These are phyloP conservation scores for Neoscelio sp. DNA, from an alignment of 2,888 invertebrate species.

Conservation along the genomic window DNA sequence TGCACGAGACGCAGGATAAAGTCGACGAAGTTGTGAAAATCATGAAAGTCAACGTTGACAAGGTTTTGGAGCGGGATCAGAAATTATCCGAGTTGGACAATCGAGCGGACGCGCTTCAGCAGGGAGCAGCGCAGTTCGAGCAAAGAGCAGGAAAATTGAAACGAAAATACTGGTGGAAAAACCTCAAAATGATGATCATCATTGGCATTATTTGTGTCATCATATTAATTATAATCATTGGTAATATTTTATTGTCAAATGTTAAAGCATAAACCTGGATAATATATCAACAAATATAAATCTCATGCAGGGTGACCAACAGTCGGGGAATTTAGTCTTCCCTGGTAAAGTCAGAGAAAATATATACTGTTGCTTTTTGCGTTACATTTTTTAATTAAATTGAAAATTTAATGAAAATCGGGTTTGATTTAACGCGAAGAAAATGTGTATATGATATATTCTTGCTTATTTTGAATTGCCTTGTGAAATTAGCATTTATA, in stretches of 20 bases:
- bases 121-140: constrained; percentile 98
- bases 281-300: constrained; percentile 16
- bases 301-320: constrained; percentile 51
- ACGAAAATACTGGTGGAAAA: constrained; percentile 99
- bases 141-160: constrained; percentile 98
- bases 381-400: too few species aligned
- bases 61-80: constrained; percentile 97
- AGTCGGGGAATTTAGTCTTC: not conserved
- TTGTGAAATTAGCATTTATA: too few species aligned
- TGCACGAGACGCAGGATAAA: constrained; percentile 93
- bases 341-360: too few species aligned
- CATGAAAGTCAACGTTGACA: constrained; percentile 98
- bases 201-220: constrained; percentile 93
- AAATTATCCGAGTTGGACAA: constrained; percentile 97
- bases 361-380: too few species aligned
- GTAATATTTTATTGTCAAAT: constrained; percentile 82
- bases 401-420: too few species aligned
- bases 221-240: constrained; percentile 93
- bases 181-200: constrained; percentile 98
- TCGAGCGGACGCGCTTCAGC: constrained; percentile 97
- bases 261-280: not conserved
- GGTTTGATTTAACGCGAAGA: too few species aligned
- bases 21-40: constrained; percentile 96
- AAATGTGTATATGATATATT: too few species aligned
- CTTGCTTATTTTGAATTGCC: too few species aligned